phyloP scores from a whole-genome alignment of 2,113 vertebrate genomes.

The Ciconia stormi region DNA sequence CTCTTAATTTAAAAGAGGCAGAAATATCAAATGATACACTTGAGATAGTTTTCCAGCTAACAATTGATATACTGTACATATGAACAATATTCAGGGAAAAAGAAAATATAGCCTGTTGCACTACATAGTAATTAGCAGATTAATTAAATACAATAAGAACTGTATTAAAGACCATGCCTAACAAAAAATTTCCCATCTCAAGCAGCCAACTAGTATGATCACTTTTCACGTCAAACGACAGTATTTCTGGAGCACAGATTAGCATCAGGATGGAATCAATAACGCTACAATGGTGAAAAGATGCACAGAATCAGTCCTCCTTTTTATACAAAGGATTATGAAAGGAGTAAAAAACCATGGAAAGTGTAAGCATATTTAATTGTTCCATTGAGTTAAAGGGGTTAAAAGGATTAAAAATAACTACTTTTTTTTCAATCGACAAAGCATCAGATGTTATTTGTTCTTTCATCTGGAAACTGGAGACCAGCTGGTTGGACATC shows the following conservation, averaged over 20 bases:
- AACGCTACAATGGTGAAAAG: not conserved
- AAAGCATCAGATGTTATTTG: slow-evolving; percentile 10
- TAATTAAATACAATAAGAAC: not conserved
- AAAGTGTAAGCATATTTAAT: not conserved
- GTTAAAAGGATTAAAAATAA: not conserved
- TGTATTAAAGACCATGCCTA: not conserved
- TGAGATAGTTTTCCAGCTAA: not conserved
- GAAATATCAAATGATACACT: not conserved
- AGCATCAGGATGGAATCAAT: not conserved
- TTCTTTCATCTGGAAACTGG: not conserved
- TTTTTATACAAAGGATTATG: not conserved
- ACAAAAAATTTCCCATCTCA: not conserved
- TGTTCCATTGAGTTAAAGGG: not conserved
- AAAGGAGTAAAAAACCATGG: not conserved
- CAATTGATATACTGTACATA: not conserved
- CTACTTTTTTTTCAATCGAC: not conserved
- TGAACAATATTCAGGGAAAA: not conserved
- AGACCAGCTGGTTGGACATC: not conserved
- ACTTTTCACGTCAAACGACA: not conserved
- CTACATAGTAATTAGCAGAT: not conserved
- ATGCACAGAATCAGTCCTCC: not conserved
- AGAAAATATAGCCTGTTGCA: not conserved
- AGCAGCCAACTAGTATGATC: not conserved
- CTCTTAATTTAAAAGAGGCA: not conserved
- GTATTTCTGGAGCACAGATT: not conserved